These are phyloP conservation scores for Rhynchotus rufescens DNA, from an alignment of 2,797 vertebrate genomes.

Conservation along the genomic window DNA sequence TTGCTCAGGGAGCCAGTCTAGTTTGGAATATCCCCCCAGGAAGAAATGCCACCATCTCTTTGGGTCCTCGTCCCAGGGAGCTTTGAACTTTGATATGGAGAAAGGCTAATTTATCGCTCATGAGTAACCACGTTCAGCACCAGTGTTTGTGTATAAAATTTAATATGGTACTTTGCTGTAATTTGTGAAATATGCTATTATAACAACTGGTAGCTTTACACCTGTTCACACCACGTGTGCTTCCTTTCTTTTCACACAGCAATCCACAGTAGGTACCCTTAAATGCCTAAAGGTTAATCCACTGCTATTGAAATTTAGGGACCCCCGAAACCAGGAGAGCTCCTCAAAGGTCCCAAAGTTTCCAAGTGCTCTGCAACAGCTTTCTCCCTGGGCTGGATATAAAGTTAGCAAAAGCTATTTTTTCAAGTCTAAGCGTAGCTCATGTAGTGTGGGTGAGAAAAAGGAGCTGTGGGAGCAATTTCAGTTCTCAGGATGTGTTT, in stretches of 20 bases:
- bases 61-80: neutral
- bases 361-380: neutral
- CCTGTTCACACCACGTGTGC: neutral
- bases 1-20: neutral
- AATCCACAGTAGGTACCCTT: neutral
- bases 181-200: neutral
- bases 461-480: neutral
- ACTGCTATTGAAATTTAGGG: neutral
- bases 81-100: neutral
- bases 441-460: neutral
- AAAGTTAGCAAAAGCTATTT: neutral
- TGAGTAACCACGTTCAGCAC: neutral
- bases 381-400: neutral
- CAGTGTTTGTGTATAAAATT: neutral
- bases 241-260: neutral
- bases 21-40: neutral
- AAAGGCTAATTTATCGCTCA: neutral
- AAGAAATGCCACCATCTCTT: neutral
- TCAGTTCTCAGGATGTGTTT: slow-evolving; percentile 27
- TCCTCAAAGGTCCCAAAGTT: neutral
- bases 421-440: neutral
- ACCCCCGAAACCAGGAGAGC: neutral
- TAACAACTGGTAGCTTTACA: neutral
- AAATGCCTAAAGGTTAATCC: neutral
- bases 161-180: neutral